These are phyloP conservation scores for Aphelenchoides avenae DNA, from an alignment of 1,140 invertebrate genomes.

Conservation along the genomic window DNA sequence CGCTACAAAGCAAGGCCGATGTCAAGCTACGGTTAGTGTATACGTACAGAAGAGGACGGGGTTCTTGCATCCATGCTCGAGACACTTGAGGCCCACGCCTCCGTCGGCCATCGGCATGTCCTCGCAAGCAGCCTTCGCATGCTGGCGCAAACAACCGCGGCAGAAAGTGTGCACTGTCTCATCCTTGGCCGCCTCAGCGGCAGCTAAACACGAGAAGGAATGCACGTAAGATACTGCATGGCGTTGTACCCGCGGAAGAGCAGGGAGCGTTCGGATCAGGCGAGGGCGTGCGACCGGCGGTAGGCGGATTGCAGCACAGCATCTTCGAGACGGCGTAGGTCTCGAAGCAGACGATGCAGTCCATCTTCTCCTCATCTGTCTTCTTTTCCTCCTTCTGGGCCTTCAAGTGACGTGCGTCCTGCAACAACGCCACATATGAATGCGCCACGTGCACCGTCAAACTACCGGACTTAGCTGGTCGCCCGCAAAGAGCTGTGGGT, in stretches of 20 bases:
- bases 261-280: neutral
- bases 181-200: too few species aligned
- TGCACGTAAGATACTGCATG: too few species aligned
- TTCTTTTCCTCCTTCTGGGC: neutral
- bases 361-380: conserved; percentile 9
- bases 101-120: conserved; percentile 30
- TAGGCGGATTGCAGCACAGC: conserved; percentile 9
- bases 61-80: conserved; percentile 26
- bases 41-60: conserved; percentile 35
- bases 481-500: conserved; percentile 9
- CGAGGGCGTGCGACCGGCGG: neutral
- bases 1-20: conserved; percentile 13
- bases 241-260: neutral
- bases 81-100: conserved; percentile 32
- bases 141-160: conserved; percentile 11
- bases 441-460: too few species aligned
- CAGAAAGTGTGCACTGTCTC: conserved; percentile 24
- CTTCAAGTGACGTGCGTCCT: conserved; percentile 8
- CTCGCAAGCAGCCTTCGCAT: conserved; percentile 21
- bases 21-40: neutral
- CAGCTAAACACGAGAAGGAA: too few species aligned
- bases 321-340: neutral
- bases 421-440: too few species aligned
- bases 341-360: conserved; percentile 27
- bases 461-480: conserved; percentile 13